Percentiles rank a stretch among this genome's conserved stretches.
phyloP scores from a whole-genome alignment of 2,888 invertebrate genomes.

The Drosophila picticornis region DNA sequence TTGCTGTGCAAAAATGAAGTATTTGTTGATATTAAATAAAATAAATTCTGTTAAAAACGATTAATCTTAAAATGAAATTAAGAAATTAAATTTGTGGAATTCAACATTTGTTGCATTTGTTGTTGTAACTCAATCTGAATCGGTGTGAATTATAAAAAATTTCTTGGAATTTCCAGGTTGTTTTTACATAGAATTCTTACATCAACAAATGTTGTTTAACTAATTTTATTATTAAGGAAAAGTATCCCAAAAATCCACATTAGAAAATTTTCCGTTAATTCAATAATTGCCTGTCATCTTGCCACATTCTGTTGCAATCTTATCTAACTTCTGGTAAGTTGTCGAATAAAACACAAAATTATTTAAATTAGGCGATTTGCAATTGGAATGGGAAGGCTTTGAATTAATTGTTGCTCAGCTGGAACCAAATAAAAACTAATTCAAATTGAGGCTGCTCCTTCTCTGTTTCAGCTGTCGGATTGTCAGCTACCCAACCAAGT shows the following conservation, averaged over 20 bases:
- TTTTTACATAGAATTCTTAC: not conserved
- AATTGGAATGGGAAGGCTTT: not conserved
- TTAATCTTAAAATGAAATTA: not conserved
- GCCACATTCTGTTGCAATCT: not conserved
- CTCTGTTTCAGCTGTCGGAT: constrained; percentile 56
- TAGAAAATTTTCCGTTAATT: not conserved
- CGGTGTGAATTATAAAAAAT: not conserved
- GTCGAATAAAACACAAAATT: not conserved
- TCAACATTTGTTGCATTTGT: not conserved
- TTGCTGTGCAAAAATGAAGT: not conserved
- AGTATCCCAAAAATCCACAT: no score
- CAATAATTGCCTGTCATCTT: not conserved
- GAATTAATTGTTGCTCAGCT: not conserved
- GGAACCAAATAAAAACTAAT: not conserved
- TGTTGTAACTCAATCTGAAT: not conserved
- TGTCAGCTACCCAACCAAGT: constrained; percentile 36
- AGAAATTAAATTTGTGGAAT: not conserved
- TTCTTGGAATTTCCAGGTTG: fast-evolving
- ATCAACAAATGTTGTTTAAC: not conserved
- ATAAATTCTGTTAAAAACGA: not conserved
- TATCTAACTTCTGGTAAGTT: not conserved
- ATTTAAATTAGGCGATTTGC: not conserved
- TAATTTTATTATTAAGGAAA: not conserved
- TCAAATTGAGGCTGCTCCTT: not conserved
- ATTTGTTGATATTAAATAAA: not conserved